These are phyloP conservation scores for Parauchenoglanis punctatus DNA, from an alignment of 2,797 vertebrate genomes.

Conservation along the genomic window DNA sequence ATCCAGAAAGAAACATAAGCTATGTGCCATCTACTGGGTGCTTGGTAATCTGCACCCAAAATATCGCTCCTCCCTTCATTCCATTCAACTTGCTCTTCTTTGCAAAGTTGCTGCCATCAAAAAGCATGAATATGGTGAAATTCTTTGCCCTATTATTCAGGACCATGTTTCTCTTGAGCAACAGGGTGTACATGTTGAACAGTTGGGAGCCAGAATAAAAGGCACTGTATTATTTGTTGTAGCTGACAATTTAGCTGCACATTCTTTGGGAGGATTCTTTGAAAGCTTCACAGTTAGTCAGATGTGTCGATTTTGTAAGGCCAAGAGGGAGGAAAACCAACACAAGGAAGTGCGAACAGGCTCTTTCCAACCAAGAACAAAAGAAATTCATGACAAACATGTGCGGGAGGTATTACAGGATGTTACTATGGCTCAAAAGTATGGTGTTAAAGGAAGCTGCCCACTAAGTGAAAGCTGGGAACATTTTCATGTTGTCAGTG, in stretches of 20 bases:
- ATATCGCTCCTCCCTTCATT: constrained; percentile 31
- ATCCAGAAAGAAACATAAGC: constrained; percentile 38
- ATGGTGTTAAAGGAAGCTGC: neutral
- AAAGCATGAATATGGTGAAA: constrained; percentile 30
- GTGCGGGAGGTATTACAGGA: neutral
- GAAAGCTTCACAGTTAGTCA: neutral
- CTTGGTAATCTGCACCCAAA: constrained; percentile 30
- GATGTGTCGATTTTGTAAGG: neutral
- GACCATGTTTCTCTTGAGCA: constrained; percentile 34
- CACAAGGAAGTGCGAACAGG: constrained; percentile 8
- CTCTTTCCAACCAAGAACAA: neutral
- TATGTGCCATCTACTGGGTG: constrained; percentile 41
- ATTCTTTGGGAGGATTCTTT: neutral
- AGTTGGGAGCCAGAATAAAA: constrained; percentile 28
- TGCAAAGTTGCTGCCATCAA: constrained; percentile 22
- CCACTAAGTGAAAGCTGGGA: neutral
- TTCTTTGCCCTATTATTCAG: constrained; percentile 15
- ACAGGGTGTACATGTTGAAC: constrained; percentile 33
- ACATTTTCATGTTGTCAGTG: neutral
- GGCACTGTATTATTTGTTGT: constrained; percentile 27
- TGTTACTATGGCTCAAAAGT: neutral
- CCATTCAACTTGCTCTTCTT: constrained; percentile 45
- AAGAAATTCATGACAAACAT: neutral
- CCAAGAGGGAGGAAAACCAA: neutral
- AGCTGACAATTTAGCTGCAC: neutral